A percentile compares a stretch with the other conserved stretches of the same genome.
These are phyloP conservation scores for Ectemnius cavifrons DNA, from an alignment of 2,888 invertebrate genomes.

Conservation along the genomic window DNA sequence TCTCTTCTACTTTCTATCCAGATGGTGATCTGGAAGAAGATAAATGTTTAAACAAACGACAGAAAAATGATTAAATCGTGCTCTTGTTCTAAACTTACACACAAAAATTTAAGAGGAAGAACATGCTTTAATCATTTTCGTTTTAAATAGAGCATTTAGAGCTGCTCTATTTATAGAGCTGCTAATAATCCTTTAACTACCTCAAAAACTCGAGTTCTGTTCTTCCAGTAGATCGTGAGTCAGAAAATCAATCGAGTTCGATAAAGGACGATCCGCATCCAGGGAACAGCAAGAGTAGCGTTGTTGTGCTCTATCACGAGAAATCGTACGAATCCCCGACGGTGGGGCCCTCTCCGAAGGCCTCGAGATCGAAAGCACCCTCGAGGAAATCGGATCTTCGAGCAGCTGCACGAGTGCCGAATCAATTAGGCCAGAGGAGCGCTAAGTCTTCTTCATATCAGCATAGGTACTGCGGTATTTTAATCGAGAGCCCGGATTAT, in stretches of 20 bases:
- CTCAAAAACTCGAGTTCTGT: conserved; percentile 20
- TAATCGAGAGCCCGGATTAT: too few relatives aligned
- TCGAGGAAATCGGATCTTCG: conserved; percentile 57
- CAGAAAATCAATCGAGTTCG: conserved; percentile 47
- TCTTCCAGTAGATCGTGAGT: conserved; percentile 48
- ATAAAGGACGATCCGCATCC: conserved; percentile 33
- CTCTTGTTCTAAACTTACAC: too few relatives aligned
- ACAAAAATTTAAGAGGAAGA: too few relatives aligned
- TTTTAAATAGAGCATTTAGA: too few relatives aligned
- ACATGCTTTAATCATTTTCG: too few relatives aligned
- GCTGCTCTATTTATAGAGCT: too few relatives aligned
- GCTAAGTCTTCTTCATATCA: neutral
- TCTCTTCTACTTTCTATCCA: conserved; percentile 16
- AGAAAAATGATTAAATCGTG: too few relatives aligned
- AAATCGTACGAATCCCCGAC: conserved; percentile 38
- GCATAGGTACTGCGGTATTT: too few relatives aligned
- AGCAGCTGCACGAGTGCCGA: conserved; percentile 28
- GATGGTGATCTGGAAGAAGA: too few relatives aligned
- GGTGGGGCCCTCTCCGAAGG: conserved; percentile 43
- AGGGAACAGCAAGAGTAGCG: conserved; percentile 70
- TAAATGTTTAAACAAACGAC: too few relatives aligned
- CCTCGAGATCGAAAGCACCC: neutral
- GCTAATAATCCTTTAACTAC: neutral
- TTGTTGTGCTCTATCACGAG: conserved; percentile 69
- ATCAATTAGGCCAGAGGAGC: neutral